These are phyloP conservation scores for Tinea trinotella DNA, from an alignment of 2,888 invertebrate species.

Conservation along the genomic window DNA sequence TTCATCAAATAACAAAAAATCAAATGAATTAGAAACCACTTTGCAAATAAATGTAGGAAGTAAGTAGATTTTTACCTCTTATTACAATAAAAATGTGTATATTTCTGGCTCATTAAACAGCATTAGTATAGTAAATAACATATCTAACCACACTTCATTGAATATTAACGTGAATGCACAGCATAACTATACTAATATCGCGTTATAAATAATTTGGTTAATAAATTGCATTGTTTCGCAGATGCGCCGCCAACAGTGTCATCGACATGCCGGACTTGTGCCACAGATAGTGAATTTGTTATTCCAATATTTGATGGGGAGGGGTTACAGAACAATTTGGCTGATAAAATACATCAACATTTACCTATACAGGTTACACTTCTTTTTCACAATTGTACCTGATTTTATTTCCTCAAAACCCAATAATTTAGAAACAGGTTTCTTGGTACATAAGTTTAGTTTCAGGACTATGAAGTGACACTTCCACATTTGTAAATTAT, in stretches of 20 bases:
- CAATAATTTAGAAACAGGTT: not conserved
- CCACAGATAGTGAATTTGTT: conserved; percentile 58
- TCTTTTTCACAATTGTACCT: no score
- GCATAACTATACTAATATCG: no score
- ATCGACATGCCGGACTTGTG: conserved; percentile 71
- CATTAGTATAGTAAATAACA: no score
- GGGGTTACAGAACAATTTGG: conserved; percentile 71
- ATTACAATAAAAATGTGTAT: not conserved
- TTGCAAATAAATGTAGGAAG: conserved; percentile 32
- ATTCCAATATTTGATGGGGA: conserved; percentile 76
- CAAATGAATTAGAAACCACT: conserved; percentile 20
- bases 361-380: conserved; percentile 75
- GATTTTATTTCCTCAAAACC: not conserved
- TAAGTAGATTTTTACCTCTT: conserved; percentile 25
- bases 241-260: not conserved
- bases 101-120: no score
- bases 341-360: conserved; percentile 75
- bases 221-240: no score
- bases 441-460: not conserved
- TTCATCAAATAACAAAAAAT: conserved; percentile 24
- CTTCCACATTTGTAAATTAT: no score
- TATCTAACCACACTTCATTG: no score
- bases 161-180: no score
- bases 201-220: no score
- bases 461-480: no score